Conservation (phyloP, 2,888 invertebrate genomes). For the Volucella inflata region DNA sequence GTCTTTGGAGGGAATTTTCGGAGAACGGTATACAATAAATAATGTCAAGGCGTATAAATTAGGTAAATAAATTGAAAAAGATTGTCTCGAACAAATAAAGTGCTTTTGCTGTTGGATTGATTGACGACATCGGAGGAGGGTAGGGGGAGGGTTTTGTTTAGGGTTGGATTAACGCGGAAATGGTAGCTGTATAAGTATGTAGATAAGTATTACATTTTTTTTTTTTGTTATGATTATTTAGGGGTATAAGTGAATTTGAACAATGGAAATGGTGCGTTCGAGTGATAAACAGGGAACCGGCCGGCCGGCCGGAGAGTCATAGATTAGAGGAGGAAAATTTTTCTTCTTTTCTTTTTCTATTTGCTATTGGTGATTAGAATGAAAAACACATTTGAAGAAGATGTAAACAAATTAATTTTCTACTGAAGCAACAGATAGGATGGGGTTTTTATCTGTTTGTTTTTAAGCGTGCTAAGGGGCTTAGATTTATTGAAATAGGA, state of each 20-base stretch:
- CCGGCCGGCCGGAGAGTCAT: not conserved
- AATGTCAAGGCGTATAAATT: conserved; percentile 18
- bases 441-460: too few species aligned
- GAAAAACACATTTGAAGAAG: too few species aligned
- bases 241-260: conserved; percentile 7
- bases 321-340: not conserved
- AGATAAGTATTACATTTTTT: too few species aligned
- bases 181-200: not conserved
- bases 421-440: too few species aligned
- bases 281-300: conserved; percentile 19
- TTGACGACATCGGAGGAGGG: not conserved
- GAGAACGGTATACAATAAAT: not conserved
- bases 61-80: conserved; percentile 19
- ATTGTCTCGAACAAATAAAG: not conserved
- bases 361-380: too few species aligned
- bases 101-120: not conserved
- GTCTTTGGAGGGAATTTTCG: not conserved
- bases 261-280: conserved; percentile 15
- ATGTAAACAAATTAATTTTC: too few species aligned
- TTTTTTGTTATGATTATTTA: too few species aligned
- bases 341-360: too few species aligned
- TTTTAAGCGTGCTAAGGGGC: too few species aligned
- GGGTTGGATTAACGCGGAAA: conserved; percentile 39
- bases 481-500: too few species aligned
- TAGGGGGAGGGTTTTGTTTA: conserved; percentile 8